phyloP scores from a whole-genome alignment of 2,113 vertebrate genomes.

The Chroicocephalus ridibundus region DNA sequence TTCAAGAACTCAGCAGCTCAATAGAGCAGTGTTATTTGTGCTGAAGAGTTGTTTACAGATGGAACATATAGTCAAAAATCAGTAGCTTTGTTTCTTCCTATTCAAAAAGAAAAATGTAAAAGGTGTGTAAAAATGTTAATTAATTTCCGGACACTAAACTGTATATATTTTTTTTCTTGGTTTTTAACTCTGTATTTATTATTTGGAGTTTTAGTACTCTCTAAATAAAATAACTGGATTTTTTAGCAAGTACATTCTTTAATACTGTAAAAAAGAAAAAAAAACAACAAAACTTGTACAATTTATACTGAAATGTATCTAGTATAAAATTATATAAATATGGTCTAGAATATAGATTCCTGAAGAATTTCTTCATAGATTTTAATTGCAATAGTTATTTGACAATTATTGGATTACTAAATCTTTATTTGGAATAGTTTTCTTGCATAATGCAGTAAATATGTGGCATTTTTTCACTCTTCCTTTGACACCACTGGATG shows the following conservation, averaged over 20 bases:
- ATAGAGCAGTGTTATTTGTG: neutral
- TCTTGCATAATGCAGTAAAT: neutral
- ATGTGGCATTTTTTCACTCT: slow-evolving; percentile 33
- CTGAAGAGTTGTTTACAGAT: neutral
- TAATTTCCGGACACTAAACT: neutral
- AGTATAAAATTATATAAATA: neutral
- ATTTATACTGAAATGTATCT: neutral
- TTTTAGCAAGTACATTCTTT: neutral
- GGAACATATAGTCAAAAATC: neutral
- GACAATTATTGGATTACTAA: neutral
- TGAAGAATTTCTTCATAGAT: neutral
- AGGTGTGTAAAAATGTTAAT: neutral
- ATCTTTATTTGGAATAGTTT: neutral
- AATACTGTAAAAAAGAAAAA: neutral
- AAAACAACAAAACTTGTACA: neutral
- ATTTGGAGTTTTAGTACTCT: neutral
- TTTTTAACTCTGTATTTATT: neutral
- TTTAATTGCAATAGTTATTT: neutral
- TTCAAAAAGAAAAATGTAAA: neutral
- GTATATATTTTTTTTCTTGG: neutral
- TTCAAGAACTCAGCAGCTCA: neutral
- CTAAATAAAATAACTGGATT: neutral
- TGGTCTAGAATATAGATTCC: neutral
- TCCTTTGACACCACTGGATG: slow-evolving; percentile 47
- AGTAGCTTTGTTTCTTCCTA: neutral